Conservation (phyloP, 2,113 vertebrate genomes). For the Trachemys scripta region DNA sequence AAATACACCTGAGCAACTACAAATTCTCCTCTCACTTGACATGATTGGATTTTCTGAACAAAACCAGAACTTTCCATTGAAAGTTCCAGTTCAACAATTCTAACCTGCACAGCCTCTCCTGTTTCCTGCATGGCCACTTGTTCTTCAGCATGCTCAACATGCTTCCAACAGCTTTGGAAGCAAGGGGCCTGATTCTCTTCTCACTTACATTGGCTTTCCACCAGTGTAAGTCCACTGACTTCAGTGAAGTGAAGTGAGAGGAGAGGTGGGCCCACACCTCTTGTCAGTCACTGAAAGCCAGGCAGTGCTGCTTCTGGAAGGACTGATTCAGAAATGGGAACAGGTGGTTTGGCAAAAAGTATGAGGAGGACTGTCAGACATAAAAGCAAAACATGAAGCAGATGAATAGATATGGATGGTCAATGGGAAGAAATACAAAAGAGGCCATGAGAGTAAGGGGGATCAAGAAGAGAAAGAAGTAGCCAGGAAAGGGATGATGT, state of each 20-base stretch:
- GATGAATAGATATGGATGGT: not conserved
- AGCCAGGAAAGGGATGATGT: slow-evolving; percentile 1
- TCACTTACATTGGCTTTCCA: slow-evolving; percentile 31
- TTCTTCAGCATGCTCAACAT: slow-evolving; percentile 11
- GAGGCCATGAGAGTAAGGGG: not conserved
- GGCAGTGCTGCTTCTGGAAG: not conserved
- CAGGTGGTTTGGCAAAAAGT: not conserved
- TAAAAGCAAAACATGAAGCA: not conserved
- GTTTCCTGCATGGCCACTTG: slow-evolving; percentile 28
- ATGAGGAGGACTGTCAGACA: not conserved
- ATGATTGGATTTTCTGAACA: not conserved
- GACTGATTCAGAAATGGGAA: not conserved
- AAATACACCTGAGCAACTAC: not conserved
- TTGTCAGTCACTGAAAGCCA: not conserved
- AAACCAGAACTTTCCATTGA: slow-evolving; percentile 13
- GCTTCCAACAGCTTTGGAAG: slow-evolving; percentile 44
- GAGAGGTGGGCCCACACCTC: not conserved
- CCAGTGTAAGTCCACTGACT: not conserved
- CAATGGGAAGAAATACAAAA: not conserved
- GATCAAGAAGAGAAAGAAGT: not conserved
- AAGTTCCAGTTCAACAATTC: not conserved
- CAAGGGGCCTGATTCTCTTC: not conserved
- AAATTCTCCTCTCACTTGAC: not conserved
- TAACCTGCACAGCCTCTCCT: not conserved
- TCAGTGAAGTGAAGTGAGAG: not conserved